These are phyloP conservation scores for Hermatobates lingyangjiaoensis DNA, from an alignment of 1,140 invertebrate genomes.

Conservation along the genomic window DNA sequence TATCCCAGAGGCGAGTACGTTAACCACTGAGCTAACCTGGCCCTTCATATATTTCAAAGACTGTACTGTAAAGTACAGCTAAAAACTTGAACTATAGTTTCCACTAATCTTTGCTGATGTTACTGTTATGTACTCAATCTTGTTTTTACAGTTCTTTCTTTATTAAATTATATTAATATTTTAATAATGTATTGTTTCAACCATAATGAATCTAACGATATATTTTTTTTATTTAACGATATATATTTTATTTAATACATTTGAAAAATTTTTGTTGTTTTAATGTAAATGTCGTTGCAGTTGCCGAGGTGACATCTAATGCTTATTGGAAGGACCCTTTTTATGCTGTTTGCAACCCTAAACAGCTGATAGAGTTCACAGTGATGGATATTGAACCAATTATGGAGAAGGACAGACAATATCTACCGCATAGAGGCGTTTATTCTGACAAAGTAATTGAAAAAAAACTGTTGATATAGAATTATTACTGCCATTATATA, in stretches of 20 bases:
- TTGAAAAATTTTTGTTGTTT: not conserved
- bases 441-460: constrained; percentile 62
- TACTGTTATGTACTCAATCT: too few relatives aligned
- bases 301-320: constrained; percentile 64
- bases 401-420: constrained; percentile 49
- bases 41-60: too few relatives aligned
- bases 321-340: constrained; percentile 79
- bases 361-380: constrained; percentile 79
- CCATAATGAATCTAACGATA: not conserved
- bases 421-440: constrained; percentile 68
- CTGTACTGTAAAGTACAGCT: too few relatives aligned
- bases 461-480: too few relatives aligned
- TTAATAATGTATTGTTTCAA: too few relatives aligned
- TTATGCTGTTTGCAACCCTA: constrained; percentile 66
- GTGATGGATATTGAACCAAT: constrained; percentile 89
- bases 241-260: not conserved
- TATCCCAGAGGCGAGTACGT: too few relatives aligned
- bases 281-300: constrained; percentile 26
- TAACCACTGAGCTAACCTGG: too few relatives aligned
- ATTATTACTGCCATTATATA: too few relatives aligned
- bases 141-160: too few relatives aligned
- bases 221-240: not conserved
- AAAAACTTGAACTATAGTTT: too few relatives aligned
- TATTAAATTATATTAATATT: too few relatives aligned
- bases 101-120: too few relatives aligned